These are phyloP conservation scores for Ostrea edulis DNA, from an alignment of 1,140 invertebrate species.

Conservation along the genomic window DNA sequence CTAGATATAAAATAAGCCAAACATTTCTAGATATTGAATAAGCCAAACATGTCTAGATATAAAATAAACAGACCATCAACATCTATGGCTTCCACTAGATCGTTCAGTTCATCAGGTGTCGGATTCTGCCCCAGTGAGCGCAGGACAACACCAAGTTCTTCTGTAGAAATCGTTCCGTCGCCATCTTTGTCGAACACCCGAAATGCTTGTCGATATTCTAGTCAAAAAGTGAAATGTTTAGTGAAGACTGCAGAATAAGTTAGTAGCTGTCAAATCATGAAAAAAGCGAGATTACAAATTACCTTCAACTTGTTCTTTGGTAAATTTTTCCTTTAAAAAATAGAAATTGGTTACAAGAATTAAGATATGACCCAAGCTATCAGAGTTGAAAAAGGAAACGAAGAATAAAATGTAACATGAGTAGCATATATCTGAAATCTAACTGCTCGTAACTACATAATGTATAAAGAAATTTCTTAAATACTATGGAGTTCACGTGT, in stretches of 20 bases:
- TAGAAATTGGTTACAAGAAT: neutral
- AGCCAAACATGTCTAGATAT: neutral
- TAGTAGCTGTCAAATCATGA: neutral
- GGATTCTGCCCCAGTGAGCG: slow-evolving; percentile 57
- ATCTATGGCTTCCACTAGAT: slow-evolving; percentile 92
- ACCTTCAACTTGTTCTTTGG: slow-evolving; percentile 13
- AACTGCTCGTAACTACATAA: too few species aligned
- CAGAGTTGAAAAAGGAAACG: too few species aligned
- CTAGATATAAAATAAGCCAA: neutral
- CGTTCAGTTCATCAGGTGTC: slow-evolving; percentile 48
- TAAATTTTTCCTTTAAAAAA: neutral
- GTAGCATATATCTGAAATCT: too few species aligned
- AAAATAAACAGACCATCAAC: slow-evolving; percentile 85
- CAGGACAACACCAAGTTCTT: slow-evolving; percentile 55
- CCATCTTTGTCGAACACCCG: slow-evolving; percentile 63
- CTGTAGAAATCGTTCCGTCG: slow-evolving; percentile 58
- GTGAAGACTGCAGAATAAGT: neutral
- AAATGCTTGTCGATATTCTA: slow-evolving; percentile 59
- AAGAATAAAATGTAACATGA: too few species aligned
- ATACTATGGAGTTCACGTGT: too few species aligned
- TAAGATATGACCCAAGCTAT: too few species aligned
- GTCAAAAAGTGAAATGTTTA: neutral
- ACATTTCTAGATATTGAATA: too few species aligned
- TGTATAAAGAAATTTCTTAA: too few species aligned
- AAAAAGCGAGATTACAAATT: neutral